Evolutionary conservation across 2,888 invertebrate species (phyloP).

Genomic region (Ormyrus rosae): DNA sequence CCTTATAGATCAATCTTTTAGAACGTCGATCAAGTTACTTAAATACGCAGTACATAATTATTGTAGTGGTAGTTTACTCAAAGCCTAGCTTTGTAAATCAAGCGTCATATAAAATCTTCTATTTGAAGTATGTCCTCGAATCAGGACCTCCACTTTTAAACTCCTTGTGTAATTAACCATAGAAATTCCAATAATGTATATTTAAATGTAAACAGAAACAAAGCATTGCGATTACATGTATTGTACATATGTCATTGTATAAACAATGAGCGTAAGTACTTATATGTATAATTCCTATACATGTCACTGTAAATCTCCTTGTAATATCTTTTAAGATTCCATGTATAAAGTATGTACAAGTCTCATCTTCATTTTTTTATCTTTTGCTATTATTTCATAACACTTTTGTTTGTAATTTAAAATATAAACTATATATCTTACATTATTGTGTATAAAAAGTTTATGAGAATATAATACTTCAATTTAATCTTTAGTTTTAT

Average conservation of each 20-base stretch:
- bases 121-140: background rate
- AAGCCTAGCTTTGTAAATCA: constrained; percentile 21
- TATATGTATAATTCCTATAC: constrained; percentile 1
- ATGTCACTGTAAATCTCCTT: constrained; percentile 34
- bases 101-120: background rate
- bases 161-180: constrained; percentile 22
- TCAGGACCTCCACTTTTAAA: constrained; percentile 9
- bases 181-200: constrained; percentile 13
- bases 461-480: constrained; percentile 43
- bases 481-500: constrained; percentile 39
- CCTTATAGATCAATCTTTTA: background rate
- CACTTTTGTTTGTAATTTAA: constrained; percentile 35
- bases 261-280: constrained; percentile 2
- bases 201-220: background rate
- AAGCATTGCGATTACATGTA: constrained; percentile 30
- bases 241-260: constrained; percentile 18
- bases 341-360: constrained; percentile 47
- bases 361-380: constrained; percentile 34
- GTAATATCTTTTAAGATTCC: constrained; percentile 25
- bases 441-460: constrained; percentile 35
- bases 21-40: constrained; percentile 2
- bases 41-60: constrained; percentile 1
- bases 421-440: constrained; percentile 27
- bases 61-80: constrained; percentile 1
- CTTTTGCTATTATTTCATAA: constrained; percentile 42